These are phyloP conservation scores for Pelobates fuscus DNA, from an alignment of 2,113 vertebrate genomes.

Conservation along the genomic window DNA sequence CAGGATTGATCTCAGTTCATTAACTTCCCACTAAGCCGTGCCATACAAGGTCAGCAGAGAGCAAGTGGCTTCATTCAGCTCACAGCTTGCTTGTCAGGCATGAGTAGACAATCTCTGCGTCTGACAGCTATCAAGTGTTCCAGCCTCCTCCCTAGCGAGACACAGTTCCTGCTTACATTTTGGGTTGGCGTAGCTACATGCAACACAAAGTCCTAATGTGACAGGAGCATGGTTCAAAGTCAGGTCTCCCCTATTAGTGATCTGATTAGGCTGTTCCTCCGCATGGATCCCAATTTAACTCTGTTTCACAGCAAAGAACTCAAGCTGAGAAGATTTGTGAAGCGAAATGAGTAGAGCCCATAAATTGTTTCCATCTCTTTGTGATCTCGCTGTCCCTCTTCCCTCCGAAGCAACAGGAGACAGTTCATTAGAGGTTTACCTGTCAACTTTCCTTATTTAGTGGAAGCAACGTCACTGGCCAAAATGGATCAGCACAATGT, in stretches of 20 bases:
- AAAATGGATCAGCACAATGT: no score
- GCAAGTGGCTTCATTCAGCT: slow-evolving; percentile 52
- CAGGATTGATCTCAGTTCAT: slow-evolving; percentile 13
- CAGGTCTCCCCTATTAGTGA: slow-evolving; percentile 51
- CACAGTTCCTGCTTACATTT: not conserved
- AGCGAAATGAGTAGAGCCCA: slow-evolving; percentile 57
- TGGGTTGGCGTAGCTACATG: slow-evolving; percentile 10
- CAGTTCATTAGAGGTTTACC: slow-evolving; percentile 61
- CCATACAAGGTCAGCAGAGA: slow-evolving; percentile 46
- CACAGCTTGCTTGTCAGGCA: slow-evolving; percentile 34
- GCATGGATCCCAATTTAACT: slow-evolving; percentile 59
- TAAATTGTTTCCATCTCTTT: slow-evolving; percentile 47
- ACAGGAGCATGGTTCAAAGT: slow-evolving; percentile 48
- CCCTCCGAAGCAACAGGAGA: slow-evolving; percentile 54
- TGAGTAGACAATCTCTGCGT: slow-evolving; percentile 54
- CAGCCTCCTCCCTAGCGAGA: not conserved
- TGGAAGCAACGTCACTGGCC: not conserved
- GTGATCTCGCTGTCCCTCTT: slow-evolving; percentile 42
- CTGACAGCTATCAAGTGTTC: slow-evolving; percentile 19
- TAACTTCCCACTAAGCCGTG: slow-evolving; percentile 33
- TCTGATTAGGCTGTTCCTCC: slow-evolving; percentile 57
- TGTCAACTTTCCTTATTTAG: slow-evolving; percentile 56
- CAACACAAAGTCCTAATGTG: not conserved
- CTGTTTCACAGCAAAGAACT: slow-evolving; percentile 1
- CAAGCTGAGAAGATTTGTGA: slow-evolving; percentile 36